Base-by-base conservation (phyloP, 1,140 invertebrate species). In the Lethrus apterus region DNA sequence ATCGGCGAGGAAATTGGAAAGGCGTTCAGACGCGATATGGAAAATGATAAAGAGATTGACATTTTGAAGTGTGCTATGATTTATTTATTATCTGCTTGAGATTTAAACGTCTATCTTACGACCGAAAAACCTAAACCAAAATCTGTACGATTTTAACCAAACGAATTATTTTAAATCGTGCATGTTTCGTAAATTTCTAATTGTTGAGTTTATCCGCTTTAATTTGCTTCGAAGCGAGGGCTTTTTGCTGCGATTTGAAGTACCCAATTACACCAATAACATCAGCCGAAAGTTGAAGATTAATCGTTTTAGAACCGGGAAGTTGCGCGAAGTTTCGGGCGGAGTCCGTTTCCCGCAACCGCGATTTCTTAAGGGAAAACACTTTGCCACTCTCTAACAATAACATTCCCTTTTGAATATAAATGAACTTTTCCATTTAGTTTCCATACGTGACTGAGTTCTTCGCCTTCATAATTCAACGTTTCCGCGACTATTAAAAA, bases 21-120 rank as follows among this genome's bases (percentile, higher is more conserved):
- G 35, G 35, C 35, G 35, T 21, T 38, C 19, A 38, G 24, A 38
- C 35, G 35, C 35, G 35, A 38, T 38, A 38, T 38, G 35, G 35
- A 38, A 38, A 38, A 38, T 38, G 35, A 38, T 38, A 38, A 38
- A 38, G 35, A 23, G 35, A 38, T 38, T 38, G 35, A 38, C 24
- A 38, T 38, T 38, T 38, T 21, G 10, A 38, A 19, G 14, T n/a
- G n/a, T n/a, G n/a, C n/a, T n/a, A 38, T 38, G 35, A 18, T 21
- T 21, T 38, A 38, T 21, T 11, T 21, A 9, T n/a, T 38, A 38
- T 19, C 35, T 38, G 13, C 14, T 23, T 38, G n/a, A n/a, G n/a
- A n/a, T n/a, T n/a, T n/a, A n/a, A n/a, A n/a, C n/a, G n/a, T n/a
- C n/a, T n/a, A n/a, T n/a, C n/a, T n/a, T n/a, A n/a, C n/a, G n/a